Percentiles rank a stretch among this genome's conserved stretches.
These are phyloP conservation scores for Agriopis leucophaearia DNA, from an alignment of 2,888 invertebrate species.

Conservation along the genomic window DNA sequence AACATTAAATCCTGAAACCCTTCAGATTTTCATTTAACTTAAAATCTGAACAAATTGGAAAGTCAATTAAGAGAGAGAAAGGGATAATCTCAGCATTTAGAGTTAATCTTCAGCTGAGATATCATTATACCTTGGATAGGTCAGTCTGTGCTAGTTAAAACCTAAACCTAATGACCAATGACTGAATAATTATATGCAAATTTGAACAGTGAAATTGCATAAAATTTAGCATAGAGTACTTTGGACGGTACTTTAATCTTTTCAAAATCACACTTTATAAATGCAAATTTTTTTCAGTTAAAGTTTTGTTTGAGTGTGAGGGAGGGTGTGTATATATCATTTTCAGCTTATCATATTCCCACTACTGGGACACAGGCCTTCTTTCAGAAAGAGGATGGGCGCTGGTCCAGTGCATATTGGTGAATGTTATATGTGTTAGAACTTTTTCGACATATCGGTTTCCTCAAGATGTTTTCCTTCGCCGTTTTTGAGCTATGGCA, in stretches of 20 bases:
- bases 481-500: too few relatives aligned
- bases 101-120: constrained; percentile 34
- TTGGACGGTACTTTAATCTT: background rate
- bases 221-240: background rate
- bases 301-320: too few relatives aligned
- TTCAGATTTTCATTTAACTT: constrained; percentile 49
- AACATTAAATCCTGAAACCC: constrained; percentile 37
- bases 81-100: constrained; percentile 23
- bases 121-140: constrained; percentile 18
- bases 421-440: too few relatives aligned
- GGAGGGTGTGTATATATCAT: too few relatives aligned
- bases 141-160: constrained; percentile 7
- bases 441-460: too few relatives aligned
- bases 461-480: too few relatives aligned
- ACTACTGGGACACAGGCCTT: too few relatives aligned
- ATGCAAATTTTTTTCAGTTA: too few relatives aligned
- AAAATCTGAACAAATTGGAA: constrained; percentile 43
- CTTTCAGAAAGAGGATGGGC: too few relatives aligned
- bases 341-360: too few relatives aligned
- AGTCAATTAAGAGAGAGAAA: constrained; percentile 41
- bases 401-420: too few relatives aligned
- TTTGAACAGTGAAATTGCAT: background rate
- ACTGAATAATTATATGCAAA: constrained; percentile 9
- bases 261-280: too few relatives aligned
- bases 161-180: constrained; percentile 9